phyloP scores from a whole-genome alignment of 2,113 vertebrate species.

The Gobius niger region DNA sequence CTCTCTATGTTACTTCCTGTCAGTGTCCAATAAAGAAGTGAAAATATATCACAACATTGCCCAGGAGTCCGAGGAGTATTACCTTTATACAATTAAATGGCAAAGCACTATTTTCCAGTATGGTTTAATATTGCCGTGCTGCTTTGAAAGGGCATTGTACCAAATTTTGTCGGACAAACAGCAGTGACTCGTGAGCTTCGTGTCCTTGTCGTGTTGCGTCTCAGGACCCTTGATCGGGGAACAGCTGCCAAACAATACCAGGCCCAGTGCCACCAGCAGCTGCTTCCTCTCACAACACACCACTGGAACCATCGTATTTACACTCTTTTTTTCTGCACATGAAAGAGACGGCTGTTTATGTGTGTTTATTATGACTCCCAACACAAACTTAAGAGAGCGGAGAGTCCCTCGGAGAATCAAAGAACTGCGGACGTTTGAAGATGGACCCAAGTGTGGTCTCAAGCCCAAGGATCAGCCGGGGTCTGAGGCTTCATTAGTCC shows the following conservation, averaged over 20 bases:
- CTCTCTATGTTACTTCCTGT: too few species aligned
- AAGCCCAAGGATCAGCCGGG: constrained; percentile 41
- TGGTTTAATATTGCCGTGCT: background rate
- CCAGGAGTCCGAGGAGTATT: too few species aligned
- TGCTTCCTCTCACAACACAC: constrained; percentile 65
- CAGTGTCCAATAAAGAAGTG: too few species aligned
- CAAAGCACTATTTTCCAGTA: too few species aligned
- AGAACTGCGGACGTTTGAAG: constrained; percentile 43
- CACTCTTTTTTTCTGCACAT: constrained; percentile 57
- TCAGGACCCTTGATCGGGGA: constrained; percentile 49
- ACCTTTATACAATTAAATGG: too few species aligned
- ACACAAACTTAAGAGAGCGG: constrained; percentile 34
- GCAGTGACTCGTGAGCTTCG: constrained; percentile 11
- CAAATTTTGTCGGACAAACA: background rate
- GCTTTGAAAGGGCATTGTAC: background rate
- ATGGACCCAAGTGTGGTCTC: constrained; percentile 26
- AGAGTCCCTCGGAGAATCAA: constrained; percentile 53
- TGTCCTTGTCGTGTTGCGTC: constrained; percentile 37
- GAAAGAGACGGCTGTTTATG: constrained; percentile 57
- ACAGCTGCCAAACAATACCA: constrained; percentile 66
- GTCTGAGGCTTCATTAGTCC: constrained; percentile 16
- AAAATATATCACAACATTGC: too few species aligned
- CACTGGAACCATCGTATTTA: constrained; percentile 63
- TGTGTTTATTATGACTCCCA: constrained; percentile 63
- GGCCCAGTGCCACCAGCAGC: constrained; percentile 66